A percentile compares a stretch with the other conserved stretches of the same genome.
Evolutionary conservation across 2,797 vertebrate genomes (phyloP).

Genomic region (Mycteria americana): DNA sequence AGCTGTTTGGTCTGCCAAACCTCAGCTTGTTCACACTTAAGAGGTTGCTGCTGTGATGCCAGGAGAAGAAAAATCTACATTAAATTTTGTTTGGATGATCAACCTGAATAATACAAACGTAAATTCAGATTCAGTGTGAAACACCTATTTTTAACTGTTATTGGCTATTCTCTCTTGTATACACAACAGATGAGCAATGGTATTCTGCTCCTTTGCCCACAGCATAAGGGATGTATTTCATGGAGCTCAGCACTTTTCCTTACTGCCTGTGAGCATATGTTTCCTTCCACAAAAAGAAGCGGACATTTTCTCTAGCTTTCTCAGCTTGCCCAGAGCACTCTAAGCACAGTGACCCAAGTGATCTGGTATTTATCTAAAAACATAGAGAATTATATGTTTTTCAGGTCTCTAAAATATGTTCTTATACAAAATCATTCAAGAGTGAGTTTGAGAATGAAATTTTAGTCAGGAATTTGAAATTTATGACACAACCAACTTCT

Average conservation of each 20-base stretch:
- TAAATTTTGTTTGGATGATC: background rate
- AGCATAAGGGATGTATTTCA: background rate
- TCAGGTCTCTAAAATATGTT: background rate
- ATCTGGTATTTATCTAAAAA: background rate
- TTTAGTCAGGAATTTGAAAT: background rate
- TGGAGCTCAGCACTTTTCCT: background rate
- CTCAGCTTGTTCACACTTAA: background rate
- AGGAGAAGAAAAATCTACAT: background rate
- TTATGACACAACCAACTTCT: background rate
- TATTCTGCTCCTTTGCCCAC: background rate
- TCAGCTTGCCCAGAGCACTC: background rate
- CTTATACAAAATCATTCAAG: background rate
- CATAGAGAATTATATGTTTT: background rate
- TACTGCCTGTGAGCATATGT: background rate
- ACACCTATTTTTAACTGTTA: background rate
- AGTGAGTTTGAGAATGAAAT: background rate
- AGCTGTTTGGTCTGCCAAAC: background rate
- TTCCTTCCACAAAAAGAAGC: background rate
- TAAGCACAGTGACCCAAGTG: background rate
- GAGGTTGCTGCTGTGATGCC: background rate
- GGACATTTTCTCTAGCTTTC: background rate
- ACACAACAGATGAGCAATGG: accelerated
- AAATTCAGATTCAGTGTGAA: background rate
- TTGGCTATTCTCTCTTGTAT: background rate
- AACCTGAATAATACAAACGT: background rate